A percentile compares a stretch with the other conserved stretches of the same genome.
Evolutionary conservation across 2,888 invertebrate genomes (phyloP).

Genomic region (Drosophila mercatorum): DNA sequence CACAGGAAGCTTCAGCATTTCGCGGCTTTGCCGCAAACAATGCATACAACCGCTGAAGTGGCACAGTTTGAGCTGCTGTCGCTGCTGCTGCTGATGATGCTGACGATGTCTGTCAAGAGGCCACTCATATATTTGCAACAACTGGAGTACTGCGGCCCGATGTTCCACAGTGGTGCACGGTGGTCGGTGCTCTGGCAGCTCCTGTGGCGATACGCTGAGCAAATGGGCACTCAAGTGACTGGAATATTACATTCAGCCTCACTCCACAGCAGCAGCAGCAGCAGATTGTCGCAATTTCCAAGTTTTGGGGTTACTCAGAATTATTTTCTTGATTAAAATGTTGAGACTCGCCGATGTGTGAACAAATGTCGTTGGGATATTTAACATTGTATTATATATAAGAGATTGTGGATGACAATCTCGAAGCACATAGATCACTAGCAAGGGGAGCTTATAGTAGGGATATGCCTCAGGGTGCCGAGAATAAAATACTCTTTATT

Average conservation of each 20-base stretch:
- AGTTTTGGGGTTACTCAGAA: constrained; percentile 27
- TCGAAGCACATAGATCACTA: neutral
- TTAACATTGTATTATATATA: neutral
- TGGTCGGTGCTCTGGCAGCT: constrained; percentile 44
- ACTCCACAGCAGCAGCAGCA: constrained; percentile 25
- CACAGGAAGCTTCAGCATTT: constrained; percentile 70
- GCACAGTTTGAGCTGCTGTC: constrained; percentile 65
- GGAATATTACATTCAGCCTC: constrained; percentile 50
- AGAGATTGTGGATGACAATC: neutral
- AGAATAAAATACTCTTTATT: neutral
- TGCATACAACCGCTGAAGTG: constrained; percentile 56
- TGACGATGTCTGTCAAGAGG: constrained; percentile 76
- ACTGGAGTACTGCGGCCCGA: constrained; percentile 54
- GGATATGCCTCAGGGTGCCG: neutral
- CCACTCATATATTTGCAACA: constrained; percentile 81
- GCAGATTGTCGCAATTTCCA: constrained; percentile 65
- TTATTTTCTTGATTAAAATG: constrained; percentile 57
- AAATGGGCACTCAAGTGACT: constrained; percentile 69
- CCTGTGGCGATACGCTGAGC: constrained; percentile 72
- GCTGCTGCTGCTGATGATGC: constrained; percentile 6
- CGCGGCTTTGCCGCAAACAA: constrained; percentile 55
- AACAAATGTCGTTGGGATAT: constrained; percentile 48
- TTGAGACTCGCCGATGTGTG: constrained; percentile 69
- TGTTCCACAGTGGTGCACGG: constrained; percentile 25
- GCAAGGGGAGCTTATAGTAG: neutral